These are phyloP conservation scores for Teleiodes luculella DNA, from an alignment of 2,888 invertebrate species.

Conservation along the genomic window DNA sequence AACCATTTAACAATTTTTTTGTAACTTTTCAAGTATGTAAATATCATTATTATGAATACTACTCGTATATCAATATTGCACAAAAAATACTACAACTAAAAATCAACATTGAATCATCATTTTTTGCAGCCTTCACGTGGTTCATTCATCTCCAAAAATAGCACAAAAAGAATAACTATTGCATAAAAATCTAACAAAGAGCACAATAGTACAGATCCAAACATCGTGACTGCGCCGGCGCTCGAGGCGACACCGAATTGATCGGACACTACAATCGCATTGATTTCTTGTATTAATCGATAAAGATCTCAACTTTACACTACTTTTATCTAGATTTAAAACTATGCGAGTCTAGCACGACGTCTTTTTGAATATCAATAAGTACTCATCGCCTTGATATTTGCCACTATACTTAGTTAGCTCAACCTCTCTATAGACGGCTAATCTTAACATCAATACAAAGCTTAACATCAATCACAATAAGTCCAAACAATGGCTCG, in stretches of 20 bases:
- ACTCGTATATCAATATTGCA: too few relatives aligned
- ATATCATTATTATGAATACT: too few relatives aligned
- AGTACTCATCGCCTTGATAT: conserved; percentile 39
- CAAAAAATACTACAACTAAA: not conserved
- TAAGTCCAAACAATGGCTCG: conserved; percentile 31
- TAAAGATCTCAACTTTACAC: conserved; percentile 48
- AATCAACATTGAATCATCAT: conserved; percentile 18
- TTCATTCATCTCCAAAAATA: conserved; percentile 44
- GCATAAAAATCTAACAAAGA: conserved; percentile 33
- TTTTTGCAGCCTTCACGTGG: conserved; percentile 38
- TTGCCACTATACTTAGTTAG: conserved; percentile 30
- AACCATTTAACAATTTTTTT: too few relatives aligned
- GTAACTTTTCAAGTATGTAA: too few relatives aligned
- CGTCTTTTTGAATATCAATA: not conserved
- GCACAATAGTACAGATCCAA: conserved; percentile 26
- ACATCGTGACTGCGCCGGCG: conserved; percentile 28
- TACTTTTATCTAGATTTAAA: conserved; percentile 26
- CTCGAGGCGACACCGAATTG: conserved; percentile 17
- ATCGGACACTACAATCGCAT: conserved; percentile 34
- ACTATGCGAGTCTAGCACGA: not conserved
- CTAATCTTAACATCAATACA: conserved; percentile 28
- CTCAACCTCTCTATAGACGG: conserved; percentile 36
- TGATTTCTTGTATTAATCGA: conserved; percentile 55
- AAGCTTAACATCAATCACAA: conserved; percentile 33
- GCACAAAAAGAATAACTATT: conserved; percentile 24